These are phyloP conservation scores for Listronotus oregonensis DNA, from an alignment of 1,140 invertebrate genomes.

Conservation along the genomic window DNA sequence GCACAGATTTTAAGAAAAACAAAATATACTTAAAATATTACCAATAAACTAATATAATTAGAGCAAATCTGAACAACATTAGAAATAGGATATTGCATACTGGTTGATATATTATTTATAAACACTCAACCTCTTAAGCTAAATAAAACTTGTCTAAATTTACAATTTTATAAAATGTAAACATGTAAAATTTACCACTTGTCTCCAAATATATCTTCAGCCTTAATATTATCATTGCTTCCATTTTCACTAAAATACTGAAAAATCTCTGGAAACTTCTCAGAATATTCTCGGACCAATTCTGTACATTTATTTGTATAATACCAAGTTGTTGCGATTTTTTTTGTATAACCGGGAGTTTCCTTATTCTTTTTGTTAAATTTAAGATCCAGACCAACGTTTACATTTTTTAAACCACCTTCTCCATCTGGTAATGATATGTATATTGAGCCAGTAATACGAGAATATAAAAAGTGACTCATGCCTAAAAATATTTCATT, in stretches of 20 bases:
- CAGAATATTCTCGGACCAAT: slow-evolving; percentile 72
- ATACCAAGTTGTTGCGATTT: slow-evolving; percentile 72
- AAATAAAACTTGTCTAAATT: too few relatives aligned
- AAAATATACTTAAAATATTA: too few relatives aligned
- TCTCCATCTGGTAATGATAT: slow-evolving; percentile 60
- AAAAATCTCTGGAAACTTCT: slow-evolving; percentile 77
- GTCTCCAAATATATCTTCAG: slow-evolving; percentile 51
- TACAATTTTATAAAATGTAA: too few relatives aligned
- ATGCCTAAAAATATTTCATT: slow-evolving; percentile 61
- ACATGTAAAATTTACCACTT: slow-evolving; percentile 24
- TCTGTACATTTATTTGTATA: slow-evolving; percentile 80
- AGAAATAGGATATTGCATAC: too few relatives aligned
- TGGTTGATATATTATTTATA: too few relatives aligned
- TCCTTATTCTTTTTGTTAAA: slow-evolving; percentile 80
- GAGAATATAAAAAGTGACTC: slow-evolving; percentile 71
- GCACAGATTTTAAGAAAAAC: too few relatives aligned
- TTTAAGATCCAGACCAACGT: slow-evolving; percentile 92
- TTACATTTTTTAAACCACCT: slow-evolving; percentile 57
- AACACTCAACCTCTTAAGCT: too few relatives aligned
- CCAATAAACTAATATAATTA: too few relatives aligned
- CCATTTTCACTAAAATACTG: slow-evolving; percentile 58
- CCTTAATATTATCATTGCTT: slow-evolving; percentile 65
- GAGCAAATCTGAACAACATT: too few relatives aligned
- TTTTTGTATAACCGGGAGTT: slow-evolving; percentile 81
- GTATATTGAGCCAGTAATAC: slow-evolving; percentile 82